Evolutionary conservation across 2,113 vertebrate genomes (phyloP).

Genomic region (Synchiropus splendidus): DNA sequence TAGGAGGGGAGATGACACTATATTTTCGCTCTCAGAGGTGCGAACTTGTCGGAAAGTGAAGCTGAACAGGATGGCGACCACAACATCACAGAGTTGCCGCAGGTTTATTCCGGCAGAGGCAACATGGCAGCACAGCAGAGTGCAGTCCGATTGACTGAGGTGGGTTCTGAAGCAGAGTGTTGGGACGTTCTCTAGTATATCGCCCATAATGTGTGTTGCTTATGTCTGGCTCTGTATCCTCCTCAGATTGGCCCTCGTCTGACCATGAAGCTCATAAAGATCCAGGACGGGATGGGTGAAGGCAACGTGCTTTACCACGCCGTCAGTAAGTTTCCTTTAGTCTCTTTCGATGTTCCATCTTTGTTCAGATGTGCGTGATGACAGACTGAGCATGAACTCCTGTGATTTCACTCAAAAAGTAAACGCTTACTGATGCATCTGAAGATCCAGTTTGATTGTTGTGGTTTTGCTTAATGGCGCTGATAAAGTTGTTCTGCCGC

Average conservation of each 20-base stretch:
- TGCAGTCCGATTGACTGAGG: constrained; percentile 82
- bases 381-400: constrained; percentile 25
- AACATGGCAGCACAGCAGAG: constrained; percentile 87
- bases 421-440: constrained; percentile 61
- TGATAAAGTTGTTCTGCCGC: constrained; percentile 1
- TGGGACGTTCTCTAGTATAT: fast-evolving
- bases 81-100: constrained; percentile 81
- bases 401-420: constrained; percentile 52
- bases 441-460: neutral
- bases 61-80: constrained; percentile 83
- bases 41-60: constrained; percentile 85
- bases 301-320: constrained; percentile 81
- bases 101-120: constrained; percentile 77
- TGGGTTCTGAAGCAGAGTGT: constrained; percentile 12
- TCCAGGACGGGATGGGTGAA: constrained; percentile 79
- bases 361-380: constrained; percentile 38
- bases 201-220: no score
- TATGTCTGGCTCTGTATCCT: no score
- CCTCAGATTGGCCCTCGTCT: constrained; percentile 84
- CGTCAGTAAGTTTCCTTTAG: constrained; percentile 57
- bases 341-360: neutral
- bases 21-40: constrained; percentile 60
- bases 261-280: constrained; percentile 79
- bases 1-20: no score
- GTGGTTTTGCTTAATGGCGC: neutral